phyloP scores from a whole-genome alignment of 2,797 vertebrate genomes.

The Merluccius polli region DNA sequence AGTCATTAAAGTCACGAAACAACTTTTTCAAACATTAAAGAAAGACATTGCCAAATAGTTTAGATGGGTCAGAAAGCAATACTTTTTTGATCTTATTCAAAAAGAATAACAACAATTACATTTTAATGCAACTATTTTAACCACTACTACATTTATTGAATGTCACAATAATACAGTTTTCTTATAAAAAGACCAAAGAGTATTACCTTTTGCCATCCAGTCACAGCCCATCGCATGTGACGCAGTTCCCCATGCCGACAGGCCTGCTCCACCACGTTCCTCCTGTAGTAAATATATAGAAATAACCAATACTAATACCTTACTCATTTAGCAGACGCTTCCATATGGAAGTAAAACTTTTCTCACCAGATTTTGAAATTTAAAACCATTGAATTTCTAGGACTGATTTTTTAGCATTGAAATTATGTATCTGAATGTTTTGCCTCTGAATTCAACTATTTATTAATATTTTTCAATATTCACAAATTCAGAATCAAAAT shows the following conservation, averaged over 20 bases:
- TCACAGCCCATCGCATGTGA: slow-evolving; percentile 68
- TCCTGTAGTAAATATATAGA: slow-evolving; percentile 56
- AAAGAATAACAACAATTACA: neutral
- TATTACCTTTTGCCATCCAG: slow-evolving; percentile 82
- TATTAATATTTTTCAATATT: too few relatives aligned
- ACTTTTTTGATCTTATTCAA: too few relatives aligned
- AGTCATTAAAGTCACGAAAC: slow-evolving; percentile 1
- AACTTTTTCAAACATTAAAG: slow-evolving; percentile 1
- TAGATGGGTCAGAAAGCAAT: neutral
- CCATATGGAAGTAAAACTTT: too few relatives aligned
- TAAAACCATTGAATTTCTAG: too few relatives aligned
- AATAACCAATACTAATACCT: neutral
- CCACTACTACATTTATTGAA: neutral
- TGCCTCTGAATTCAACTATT: too few relatives aligned
- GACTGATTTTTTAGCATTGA: too few relatives aligned
- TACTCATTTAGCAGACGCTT: too few relatives aligned
- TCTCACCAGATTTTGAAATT: too few relatives aligned
- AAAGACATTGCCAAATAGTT: neutral
- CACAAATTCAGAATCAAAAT: too few relatives aligned
- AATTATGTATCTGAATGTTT: too few relatives aligned
- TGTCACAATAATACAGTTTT: neutral
- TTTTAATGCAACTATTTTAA: neutral
- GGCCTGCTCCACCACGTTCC: slow-evolving; percentile 63
- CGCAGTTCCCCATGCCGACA: slow-evolving; percentile 50
- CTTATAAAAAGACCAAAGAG: slow-evolving; percentile 3